phyloP scores from a whole-genome alignment of 2,888 invertebrate genomes.

The Margaritifera margaritifera region DNA sequence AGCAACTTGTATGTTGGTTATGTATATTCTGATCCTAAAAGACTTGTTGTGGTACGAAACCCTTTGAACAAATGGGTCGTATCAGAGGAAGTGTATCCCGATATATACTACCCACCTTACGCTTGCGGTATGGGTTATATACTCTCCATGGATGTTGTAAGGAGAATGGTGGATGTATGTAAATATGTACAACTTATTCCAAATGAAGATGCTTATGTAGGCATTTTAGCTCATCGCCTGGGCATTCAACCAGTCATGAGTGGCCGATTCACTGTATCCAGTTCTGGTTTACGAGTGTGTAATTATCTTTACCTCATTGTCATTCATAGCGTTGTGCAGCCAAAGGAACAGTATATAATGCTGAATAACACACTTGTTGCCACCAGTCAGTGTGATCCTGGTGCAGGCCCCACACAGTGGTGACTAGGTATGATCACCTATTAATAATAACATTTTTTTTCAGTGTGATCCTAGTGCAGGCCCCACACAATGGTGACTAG shows the following conservation, averaged over 20 bases:
- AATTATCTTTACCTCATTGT: conserved; percentile 68
- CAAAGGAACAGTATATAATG: conserved; percentile 50
- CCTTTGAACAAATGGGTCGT: conserved; percentile 65
- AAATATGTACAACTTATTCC: conserved; percentile 59
- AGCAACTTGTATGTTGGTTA: conserved; percentile 64
- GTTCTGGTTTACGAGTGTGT: conserved; percentile 62
- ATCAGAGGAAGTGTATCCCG: conserved; percentile 47
- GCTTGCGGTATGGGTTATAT: conserved; percentile 70
- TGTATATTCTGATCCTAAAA: conserved; percentile 43
- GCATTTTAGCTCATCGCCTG: conserved; percentile 58
- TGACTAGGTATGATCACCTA: too few species aligned
- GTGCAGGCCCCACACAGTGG: too few species aligned
- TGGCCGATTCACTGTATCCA: conserved; percentile 61
- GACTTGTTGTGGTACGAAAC: conserved; percentile 61
- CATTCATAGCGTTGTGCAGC: conserved; percentile 57
- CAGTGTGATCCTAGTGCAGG: too few species aligned
- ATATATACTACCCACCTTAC: conserved; percentile 64
- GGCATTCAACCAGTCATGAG: conserved; percentile 59
- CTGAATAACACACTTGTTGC: conserved; percentile 22
- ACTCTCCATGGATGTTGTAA: conserved; percentile 61
- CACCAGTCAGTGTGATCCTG: too few species aligned
- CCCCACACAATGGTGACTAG: too few species aligned
- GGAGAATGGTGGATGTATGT: conserved; percentile 50
- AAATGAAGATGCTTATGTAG: conserved; percentile 71
- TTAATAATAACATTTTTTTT: too few species aligned